Evolutionary conservation across 2,797 vertebrate species (phyloP).

Genomic region (Psittacula echo): DNA sequence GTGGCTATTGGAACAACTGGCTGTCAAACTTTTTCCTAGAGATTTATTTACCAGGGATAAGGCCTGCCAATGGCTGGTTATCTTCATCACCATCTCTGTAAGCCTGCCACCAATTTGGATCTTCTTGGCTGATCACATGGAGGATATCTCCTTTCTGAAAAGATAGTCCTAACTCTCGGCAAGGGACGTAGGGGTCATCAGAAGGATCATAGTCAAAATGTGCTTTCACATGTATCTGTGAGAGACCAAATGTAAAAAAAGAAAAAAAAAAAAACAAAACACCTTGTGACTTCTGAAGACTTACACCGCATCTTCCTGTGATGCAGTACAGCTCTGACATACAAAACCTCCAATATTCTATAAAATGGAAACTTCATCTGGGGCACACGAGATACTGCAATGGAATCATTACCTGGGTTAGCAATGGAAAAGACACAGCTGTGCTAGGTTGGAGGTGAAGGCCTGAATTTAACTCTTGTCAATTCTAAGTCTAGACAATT

Average conservation of each 20-base stretch:
- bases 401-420: not conserved
- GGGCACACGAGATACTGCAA: not conserved
- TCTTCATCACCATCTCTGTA: conserved; percentile 98
- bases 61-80: conserved; percentile 94
- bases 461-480: not conserved
- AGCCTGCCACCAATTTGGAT: conserved; percentile 99
- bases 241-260: conserved; percentile 26
- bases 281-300: not conserved
- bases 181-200: conserved; percentile 96
- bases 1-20: not conserved
- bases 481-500: not conserved
- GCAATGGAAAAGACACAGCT: not conserved
- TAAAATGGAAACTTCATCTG: not conserved
- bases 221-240: conserved; percentile 93
- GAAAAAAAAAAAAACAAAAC: not conserved
- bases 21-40: not conserved
- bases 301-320: not conserved
- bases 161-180: conserved; percentile 93
- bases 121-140: conserved; percentile 97
- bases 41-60: conserved; percentile 88
- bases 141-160: conserved; percentile 99
- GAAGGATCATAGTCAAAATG: conserved; percentile 98
- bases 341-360: not conserved
- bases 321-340: fast-evolving
- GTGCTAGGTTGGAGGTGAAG: not conserved